Evolutionary conservation across 2,888 invertebrate genomes (phyloP).

Genomic region (Chrysotoxum bicinctum): DNA sequence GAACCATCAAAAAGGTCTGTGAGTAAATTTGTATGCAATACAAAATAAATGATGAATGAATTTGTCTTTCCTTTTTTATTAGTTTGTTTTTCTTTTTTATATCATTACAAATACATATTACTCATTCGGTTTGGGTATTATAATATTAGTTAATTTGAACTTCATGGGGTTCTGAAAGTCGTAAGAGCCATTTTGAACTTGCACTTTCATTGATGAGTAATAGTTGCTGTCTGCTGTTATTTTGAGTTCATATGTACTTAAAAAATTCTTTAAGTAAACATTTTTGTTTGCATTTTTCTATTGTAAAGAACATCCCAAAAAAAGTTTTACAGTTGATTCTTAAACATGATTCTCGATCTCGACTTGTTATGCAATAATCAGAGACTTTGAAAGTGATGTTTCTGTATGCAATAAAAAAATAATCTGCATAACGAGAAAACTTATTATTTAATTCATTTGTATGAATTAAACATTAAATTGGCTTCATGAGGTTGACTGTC

Average conservation of each 20-base stretch:
- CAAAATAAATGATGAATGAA: background rate
- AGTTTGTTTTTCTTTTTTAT: background rate
- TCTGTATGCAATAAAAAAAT: background rate
- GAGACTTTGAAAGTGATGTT: background rate
- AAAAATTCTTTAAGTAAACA: background rate
- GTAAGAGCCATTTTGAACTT: background rate
- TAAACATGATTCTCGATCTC: no score
- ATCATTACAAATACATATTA: no score
- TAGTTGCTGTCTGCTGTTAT: background rate
- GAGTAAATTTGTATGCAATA: background rate
- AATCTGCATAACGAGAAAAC: slow-evolving; percentile 10
- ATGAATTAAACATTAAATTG: slow-evolving; percentile 23
- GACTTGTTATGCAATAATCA: background rate
- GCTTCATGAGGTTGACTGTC: background rate
- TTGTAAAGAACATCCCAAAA: background rate
- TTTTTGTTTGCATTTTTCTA: background rate
- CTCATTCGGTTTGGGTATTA: background rate
- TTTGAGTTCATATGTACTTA: background rate
- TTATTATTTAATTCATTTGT: slow-evolving; percentile 21
- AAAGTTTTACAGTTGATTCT: background rate
- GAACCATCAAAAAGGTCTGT: background rate
- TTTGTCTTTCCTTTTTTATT: background rate
- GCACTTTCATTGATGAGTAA: slow-evolving; percentile 11
- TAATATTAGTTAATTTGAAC: background rate
- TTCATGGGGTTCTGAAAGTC: background rate